Evolutionary conservation across 1,140 invertebrate genomes (phyloP).

Genomic region (Platyscapa corneri): DNA sequence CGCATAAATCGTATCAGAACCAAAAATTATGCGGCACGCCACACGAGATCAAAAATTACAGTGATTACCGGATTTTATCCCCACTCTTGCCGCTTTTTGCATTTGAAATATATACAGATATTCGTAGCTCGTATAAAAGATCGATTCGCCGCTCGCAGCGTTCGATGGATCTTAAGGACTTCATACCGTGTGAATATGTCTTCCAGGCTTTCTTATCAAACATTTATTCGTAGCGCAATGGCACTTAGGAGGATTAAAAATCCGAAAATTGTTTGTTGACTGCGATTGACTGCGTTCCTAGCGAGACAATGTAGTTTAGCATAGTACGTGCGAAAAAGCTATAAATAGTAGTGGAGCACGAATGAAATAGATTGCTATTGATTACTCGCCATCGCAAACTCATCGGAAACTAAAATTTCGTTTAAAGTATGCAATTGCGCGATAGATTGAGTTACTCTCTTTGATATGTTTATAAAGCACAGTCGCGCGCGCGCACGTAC

Average conservation of each 20-base stretch:
- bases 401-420: not conserved
- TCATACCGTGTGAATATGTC: constrained; percentile 37
- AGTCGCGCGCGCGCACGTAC: too few relatives aligned
- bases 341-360: not conserved
- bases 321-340: too few relatives aligned
- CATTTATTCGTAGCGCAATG: constrained; percentile 22
- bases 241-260: constrained; percentile 3
- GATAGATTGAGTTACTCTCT: not conserved
- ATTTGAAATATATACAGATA: constrained; percentile 43
- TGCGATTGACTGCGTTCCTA: too few relatives aligned
- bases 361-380: not conserved
- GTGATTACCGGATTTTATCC: constrained; percentile 65
- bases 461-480: not conserved
- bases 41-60: constrained; percentile 66
- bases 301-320: too few relatives aligned
- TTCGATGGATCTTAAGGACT: constrained; percentile 39
- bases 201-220: constrained; percentile 33
- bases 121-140: constrained; percentile 20
- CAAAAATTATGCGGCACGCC: constrained; percentile 64
- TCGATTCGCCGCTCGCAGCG: not conserved
- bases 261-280: too few relatives aligned
- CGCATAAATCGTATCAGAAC: constrained; percentile 58
- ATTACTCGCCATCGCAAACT: not conserved
- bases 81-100: constrained; percentile 46
- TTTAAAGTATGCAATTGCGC: not conserved